Percentiles rank a stretch among this genome's conserved stretches.
Evolutionary conservation across 2,888 invertebrate genomes (phyloP).

Genomic region (Lasioglossum leucozonium): DNA sequence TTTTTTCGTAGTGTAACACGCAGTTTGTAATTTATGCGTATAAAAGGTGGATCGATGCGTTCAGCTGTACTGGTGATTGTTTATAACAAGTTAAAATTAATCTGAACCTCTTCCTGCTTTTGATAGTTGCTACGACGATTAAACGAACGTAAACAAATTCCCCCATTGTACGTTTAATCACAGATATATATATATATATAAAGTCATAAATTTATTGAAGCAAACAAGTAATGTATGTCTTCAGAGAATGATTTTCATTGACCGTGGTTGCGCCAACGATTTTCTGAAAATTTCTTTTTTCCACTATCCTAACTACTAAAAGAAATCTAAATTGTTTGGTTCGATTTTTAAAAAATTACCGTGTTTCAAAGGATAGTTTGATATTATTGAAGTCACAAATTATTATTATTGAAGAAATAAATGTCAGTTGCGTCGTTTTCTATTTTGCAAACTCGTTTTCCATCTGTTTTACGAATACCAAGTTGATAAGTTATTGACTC

Average conservation of each 20-base stretch:
- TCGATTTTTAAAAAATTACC: neutral
- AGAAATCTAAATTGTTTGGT: neutral
- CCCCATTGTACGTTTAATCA: neutral
- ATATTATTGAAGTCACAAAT: too few relatives aligned
- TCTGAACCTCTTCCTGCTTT: neutral
- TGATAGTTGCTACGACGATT: neutral
- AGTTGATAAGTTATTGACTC: neutral
- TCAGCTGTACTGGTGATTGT: neutral
- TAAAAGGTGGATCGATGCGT: neutral
- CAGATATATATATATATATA: too few relatives aligned
- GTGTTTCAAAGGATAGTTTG: neutral
- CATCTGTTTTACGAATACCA: neutral
- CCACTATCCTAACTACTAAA: too few relatives aligned
- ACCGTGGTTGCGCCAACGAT: too few relatives aligned
- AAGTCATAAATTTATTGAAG: too few relatives aligned
- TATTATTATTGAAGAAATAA: too few relatives aligned
- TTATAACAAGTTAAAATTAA: neutral
- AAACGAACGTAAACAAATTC: neutral
- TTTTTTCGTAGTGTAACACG: neutral
- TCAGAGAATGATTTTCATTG: neutral
- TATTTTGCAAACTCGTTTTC: neutral
- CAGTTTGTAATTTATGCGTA: neutral
- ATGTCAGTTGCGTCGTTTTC: neutral
- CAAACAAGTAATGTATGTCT: neutral
- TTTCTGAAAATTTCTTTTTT: too few relatives aligned